These are phyloP conservation scores for Dryoscopus gambensis DNA, from an alignment of 2,113 vertebrate species.

Conservation along the genomic window DNA sequence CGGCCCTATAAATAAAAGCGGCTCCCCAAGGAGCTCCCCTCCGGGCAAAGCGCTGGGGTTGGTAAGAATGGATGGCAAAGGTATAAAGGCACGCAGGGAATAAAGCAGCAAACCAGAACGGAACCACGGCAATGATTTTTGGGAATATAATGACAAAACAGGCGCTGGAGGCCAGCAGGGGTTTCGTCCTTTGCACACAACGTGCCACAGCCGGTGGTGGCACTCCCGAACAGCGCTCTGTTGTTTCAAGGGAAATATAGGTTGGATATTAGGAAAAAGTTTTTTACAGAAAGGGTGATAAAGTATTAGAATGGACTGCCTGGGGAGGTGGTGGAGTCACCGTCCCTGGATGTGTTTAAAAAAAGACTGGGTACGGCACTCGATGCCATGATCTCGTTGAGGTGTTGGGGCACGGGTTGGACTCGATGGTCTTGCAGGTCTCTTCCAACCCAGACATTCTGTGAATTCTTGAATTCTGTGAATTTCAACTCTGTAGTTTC, in stretches of 20 bases:
- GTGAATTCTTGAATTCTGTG: no score
- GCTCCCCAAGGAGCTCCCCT: neutral
- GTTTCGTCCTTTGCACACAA: neutral
- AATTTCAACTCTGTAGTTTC: neutral
- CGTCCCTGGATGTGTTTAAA: no score
- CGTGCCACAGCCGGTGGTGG: fast-evolving
- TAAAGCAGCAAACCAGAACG: fast-evolving
- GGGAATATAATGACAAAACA: neutral
- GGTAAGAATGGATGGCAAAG: neutral
- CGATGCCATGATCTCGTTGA: no score
- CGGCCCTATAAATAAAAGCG: neutral
- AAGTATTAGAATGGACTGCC: no score
- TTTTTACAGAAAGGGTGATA: no score
- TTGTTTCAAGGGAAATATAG: no score
- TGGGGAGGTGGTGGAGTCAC: no score
- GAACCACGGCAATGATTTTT: neutral
- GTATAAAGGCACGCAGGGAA: fast-evolving
- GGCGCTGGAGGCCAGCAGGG: fast-evolving
- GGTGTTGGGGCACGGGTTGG: no score
- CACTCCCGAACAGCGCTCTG: neutral
- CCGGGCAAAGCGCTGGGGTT: neutral
- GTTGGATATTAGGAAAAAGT: no score
- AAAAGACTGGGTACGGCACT: no score
- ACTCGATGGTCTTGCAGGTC: no score
- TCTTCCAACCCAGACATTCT: no score